Evolutionary conservation across 2,888 invertebrate species (phyloP), one percentile per base, ranked within the genome.

Genomic region (Harpalus rubripes): DNA sequence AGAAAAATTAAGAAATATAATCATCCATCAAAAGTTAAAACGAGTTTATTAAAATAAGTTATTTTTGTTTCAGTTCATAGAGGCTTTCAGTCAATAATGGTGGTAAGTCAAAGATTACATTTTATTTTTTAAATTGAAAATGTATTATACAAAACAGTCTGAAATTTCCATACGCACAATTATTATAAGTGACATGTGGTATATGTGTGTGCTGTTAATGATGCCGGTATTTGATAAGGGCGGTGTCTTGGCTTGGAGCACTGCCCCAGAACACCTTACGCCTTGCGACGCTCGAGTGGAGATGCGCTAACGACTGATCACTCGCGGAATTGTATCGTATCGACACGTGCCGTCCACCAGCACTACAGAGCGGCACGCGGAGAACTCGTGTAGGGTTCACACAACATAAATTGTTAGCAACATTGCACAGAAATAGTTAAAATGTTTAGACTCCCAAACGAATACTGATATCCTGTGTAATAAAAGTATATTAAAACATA

Each of bases 221-320:
- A 52, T 52, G 10, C 44, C 44, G 44, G 44, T 52, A 26, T 10
- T 16, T 18, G 26, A 10, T 61, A 22, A 22, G 18, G 22, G 61
- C 18, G 63, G 63, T 12, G 59, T 0, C 32, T 32, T 32, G 32
- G 32, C 32, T 32, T 32, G 32, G 32, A 5, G 32, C 16, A 18
- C 22, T 68, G n/a, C 39, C 39, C 68, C 68, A 68, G 68, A 39
- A 68, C 68, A 39, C 68, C 68, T 68, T n/a, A 63, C 44, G 41
- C 18, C 41, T 32, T 7, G 15, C 10, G 41, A 8, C 22, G 26
- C 68, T 68, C n/a, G 12, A 68, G 68, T 18, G 44, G 22, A 63
- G 81, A 81, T 52, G 87, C 86, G 87, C 87, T 87, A 86, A 87
- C 86, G 87, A 87, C 86, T 87, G 87, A 88, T 87, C 88, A 87